Percentiles rank a stretch among this genome's conserved stretches.
Conservation (phyloP, 2,888 invertebrate species). For the Trypoxylon attenuatum region DNA sequence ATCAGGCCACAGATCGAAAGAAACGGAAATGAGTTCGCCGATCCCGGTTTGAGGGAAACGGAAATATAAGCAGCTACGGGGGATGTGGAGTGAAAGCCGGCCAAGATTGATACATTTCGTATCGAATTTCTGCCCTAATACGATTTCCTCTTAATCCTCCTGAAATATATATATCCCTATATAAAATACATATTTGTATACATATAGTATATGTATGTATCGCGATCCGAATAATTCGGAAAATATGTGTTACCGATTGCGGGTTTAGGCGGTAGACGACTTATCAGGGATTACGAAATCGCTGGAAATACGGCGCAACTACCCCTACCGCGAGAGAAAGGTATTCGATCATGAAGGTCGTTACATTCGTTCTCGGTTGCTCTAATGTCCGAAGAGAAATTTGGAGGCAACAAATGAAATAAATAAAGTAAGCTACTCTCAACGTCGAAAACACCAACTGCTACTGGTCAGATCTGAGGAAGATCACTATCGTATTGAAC, state of each 20-base stretch:
- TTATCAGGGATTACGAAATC: no score
- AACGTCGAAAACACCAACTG: slow-evolving; percentile 5
- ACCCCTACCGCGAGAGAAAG: no score
- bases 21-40: slow-evolving; percentile 28
- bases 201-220: no score
- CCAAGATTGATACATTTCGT: slow-evolving; percentile 17
- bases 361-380: slow-evolving; percentile 17
- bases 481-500: slow-evolving; percentile 23
- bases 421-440: slow-evolving; percentile 14
- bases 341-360: background rate
- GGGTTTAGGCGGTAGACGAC: no score
- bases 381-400: slow-evolving; percentile 24
- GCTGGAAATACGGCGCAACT: no score
- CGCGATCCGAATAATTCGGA: no score
- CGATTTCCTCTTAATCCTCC: background rate
- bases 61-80: slow-evolving; percentile 8
- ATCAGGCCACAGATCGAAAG: slow-evolving; percentile 36
- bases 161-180: no score
- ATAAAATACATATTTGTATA: no score
- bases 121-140: background rate
- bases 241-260: no score
- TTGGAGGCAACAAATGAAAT: slow-evolving; percentile 33
- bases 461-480: background rate
- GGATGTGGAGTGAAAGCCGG: background rate
- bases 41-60: slow-evolving; percentile 8